These are phyloP conservation scores for Tribolium madens DNA, from an alignment of 1,140 invertebrate genomes.

Conservation along the genomic window DNA sequence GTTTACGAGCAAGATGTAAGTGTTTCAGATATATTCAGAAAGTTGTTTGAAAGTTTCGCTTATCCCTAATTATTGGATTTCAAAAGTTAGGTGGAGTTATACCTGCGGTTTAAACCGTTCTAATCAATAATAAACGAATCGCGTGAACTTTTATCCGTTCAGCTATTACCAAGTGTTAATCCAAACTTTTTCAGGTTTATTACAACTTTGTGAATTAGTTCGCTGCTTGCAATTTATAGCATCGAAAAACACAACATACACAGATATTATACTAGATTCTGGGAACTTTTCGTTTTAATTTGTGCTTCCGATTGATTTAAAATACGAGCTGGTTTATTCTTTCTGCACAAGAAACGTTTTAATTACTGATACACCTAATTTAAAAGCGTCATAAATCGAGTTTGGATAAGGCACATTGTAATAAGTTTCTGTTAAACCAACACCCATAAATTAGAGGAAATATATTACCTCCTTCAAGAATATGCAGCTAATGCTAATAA, in stretches of 20 bases:
- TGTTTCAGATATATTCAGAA: slow-evolving; percentile 31
- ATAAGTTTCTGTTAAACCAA: slow-evolving; percentile 8
- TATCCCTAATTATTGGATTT: slow-evolving; percentile 31
- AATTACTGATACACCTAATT: slow-evolving; percentile 24
- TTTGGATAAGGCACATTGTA: slow-evolving; percentile 3
- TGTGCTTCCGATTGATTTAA: not conserved
- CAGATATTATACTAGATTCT: not conserved
- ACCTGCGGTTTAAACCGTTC: not conserved
- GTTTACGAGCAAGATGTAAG: slow-evolving; percentile 65
- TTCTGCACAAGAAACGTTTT: not conserved
- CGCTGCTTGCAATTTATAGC: not conserved
- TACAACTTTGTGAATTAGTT: not conserved
- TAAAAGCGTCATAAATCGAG: slow-evolving; percentile 30
- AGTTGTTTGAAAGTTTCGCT: slow-evolving; percentile 24
- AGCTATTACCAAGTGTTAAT: slow-evolving; percentile 1
- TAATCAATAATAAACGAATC: slow-evolving; percentile 24
- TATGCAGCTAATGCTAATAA: slow-evolving; percentile 15
- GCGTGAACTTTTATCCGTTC: slow-evolving; percentile 10
- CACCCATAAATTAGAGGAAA: slow-evolving; percentile 8
- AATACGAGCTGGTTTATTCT: not conserved
- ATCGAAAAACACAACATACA: not conserved
- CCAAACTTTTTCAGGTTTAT: not conserved
- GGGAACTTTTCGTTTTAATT: not conserved
- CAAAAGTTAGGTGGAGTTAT: slow-evolving; percentile 2
- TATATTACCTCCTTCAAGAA: not conserved